Conservation (phyloP, 2,113 vertebrate genomes). For the Cyanoderma ruficeps region DNA sequence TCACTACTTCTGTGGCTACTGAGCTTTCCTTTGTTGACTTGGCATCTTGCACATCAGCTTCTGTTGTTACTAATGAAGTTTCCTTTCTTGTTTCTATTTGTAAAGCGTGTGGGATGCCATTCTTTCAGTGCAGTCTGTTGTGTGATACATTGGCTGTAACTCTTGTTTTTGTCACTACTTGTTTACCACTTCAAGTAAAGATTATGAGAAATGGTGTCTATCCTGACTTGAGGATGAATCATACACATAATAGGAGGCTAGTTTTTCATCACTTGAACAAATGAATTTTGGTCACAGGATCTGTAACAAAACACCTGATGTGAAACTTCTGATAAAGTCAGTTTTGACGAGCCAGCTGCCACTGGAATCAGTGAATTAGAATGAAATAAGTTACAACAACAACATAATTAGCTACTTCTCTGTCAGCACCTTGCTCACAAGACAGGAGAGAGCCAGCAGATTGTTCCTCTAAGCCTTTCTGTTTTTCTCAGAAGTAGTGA, state of each 20-base stretch:
- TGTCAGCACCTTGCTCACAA: background rate
- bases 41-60: background rate
- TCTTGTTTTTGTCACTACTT: background rate
- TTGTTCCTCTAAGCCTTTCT: background rate
- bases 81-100: background rate
- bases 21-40: background rate
- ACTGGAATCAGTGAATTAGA: background rate
- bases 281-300: background rate
- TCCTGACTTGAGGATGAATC: background rate
- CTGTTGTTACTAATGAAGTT: background rate
- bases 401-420: background rate
- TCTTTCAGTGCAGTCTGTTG: background rate
- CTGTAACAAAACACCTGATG: background rate
- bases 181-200: conserved; percentile 9
- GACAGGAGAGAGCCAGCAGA: background rate
- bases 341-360: background rate
- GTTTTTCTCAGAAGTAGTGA: background rate
- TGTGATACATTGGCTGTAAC: background rate
- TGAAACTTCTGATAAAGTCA: conserved; percentile 7
- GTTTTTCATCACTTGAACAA: conserved; percentile 12
- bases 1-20: background rate
- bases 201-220: background rate
- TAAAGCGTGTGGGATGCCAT: background rate
- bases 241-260: background rate
- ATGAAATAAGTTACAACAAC: background rate